Percentiles rank a stretch among this genome's conserved stretches.
phyloP scores from a whole-genome alignment of 2,888 invertebrate genomes.

The Drosophila rellima region DNA sequence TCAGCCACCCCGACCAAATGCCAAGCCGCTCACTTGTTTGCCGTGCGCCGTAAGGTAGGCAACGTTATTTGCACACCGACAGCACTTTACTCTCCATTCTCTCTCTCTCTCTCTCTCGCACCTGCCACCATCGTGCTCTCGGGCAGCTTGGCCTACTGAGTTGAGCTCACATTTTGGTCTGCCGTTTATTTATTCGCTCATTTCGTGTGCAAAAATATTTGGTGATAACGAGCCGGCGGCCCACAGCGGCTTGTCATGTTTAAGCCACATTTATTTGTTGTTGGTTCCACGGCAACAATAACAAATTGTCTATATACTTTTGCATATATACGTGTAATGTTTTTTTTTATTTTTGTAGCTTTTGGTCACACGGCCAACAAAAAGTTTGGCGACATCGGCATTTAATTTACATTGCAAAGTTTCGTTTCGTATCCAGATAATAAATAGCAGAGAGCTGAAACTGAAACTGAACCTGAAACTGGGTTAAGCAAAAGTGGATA shows the following conservation, averaged over 20 bases:
- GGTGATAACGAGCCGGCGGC: constrained; percentile 77
- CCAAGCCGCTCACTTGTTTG: constrained; percentile 54
- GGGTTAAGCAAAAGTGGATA: constrained; percentile 66
- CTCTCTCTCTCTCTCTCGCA: not conserved
- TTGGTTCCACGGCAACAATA: constrained; percentile 59
- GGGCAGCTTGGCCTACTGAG: constrained; percentile 5
- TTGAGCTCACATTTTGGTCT: constrained; percentile 30
- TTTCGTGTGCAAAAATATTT: constrained; percentile 81
- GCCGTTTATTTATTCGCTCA: constrained; percentile 75
- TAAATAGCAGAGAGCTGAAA: constrained; percentile 60
- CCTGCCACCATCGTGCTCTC: not conserved
- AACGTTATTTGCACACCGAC: constrained; percentile 42
- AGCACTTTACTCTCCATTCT: constrained; percentile 1
- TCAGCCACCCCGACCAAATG: constrained; percentile 40
- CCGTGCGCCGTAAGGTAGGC: constrained; percentile 58
- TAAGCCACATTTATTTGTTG: constrained; percentile 79
- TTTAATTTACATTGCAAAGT: constrained; percentile 80
- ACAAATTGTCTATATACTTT: constrained; percentile 51
- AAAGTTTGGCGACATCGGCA: constrained; percentile 71
- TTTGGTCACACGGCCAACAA: constrained; percentile 50
- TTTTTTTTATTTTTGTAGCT: not conserved
- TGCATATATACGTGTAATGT: constrained; percentile 21
- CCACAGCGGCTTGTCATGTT: constrained; percentile 76
- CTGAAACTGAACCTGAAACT: constrained; percentile 52
- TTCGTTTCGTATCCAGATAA: constrained; percentile 69